These are phyloP conservation scores for Anagrus nilaparvatae DNA, from an alignment of 1,140 invertebrate species.

Conservation along the genomic window DNA sequence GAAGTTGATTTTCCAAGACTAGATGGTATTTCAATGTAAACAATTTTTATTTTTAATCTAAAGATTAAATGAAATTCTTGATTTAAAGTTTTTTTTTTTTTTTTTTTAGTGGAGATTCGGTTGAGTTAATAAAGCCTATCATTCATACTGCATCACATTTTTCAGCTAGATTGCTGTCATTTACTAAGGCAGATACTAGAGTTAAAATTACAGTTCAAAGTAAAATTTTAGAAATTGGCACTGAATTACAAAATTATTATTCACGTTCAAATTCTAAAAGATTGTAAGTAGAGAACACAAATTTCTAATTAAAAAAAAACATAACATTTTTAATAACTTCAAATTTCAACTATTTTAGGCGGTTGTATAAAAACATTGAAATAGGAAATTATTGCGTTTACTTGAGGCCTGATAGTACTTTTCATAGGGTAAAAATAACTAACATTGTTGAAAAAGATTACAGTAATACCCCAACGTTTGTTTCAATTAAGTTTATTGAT, in stretches of 20 bases:
- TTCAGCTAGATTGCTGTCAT: constrained; percentile 31
- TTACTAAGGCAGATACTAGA: too few species aligned
- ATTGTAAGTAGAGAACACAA: too few species aligned
- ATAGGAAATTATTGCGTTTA: constrained; percentile 26
- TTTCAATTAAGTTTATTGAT: constrained; percentile 29
- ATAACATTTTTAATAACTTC: too few species aligned
- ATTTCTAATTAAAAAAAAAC: not conserved
- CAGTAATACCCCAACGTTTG: constrained; percentile 16
- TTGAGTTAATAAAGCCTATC: constrained; percentile 25
- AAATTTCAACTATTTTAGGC: constrained; percentile 17
- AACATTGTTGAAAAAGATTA: constrained; percentile 20
- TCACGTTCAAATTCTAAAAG: too few species aligned
- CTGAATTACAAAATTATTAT: constrained; percentile 26
- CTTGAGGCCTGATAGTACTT: constrained; percentile 25
- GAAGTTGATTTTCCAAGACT: constrained; percentile 28
- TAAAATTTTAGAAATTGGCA: constrained; percentile 18
- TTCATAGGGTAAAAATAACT: constrained; percentile 29
- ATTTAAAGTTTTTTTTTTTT: too few species aligned
- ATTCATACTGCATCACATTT: constrained; percentile 33
- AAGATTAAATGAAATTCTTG: not conserved
- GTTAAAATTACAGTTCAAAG: constrained; percentile 7
- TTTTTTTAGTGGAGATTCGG: constrained; percentile 28
- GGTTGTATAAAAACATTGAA: constrained; percentile 13
- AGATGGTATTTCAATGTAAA: constrained; percentile 25
- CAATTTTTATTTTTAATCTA: constrained; percentile 6